Evolutionary conservation across 2,797 vertebrate species (phyloP).

Genomic region (Siniperca obscura): DNA sequence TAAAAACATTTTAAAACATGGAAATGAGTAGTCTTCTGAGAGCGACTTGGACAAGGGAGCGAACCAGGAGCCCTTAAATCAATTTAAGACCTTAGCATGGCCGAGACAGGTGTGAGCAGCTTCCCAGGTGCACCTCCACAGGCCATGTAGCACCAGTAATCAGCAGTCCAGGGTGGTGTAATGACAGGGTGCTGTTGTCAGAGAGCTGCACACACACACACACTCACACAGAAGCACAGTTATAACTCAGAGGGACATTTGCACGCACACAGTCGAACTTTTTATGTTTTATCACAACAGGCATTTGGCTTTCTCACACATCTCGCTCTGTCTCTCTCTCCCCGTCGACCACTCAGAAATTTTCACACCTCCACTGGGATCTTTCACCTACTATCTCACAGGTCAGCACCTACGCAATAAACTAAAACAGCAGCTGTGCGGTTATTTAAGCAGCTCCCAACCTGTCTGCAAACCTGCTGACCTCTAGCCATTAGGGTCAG

Average conservation of each 20-base stretch:
- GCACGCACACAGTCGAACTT: slow-evolving; percentile 67
- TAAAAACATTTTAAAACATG: slow-evolving; percentile 71
- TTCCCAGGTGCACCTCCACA: slow-evolving; percentile 80
- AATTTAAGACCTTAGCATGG: slow-evolving; percentile 49
- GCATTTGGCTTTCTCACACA: slow-evolving; percentile 43
- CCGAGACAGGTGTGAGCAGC: slow-evolving; percentile 78
- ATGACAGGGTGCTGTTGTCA: slow-evolving; percentile 77
- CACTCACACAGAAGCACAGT: slow-evolving; percentile 48
- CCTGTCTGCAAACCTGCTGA: slow-evolving; percentile 50
- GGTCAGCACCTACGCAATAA: slow-evolving; percentile 51
- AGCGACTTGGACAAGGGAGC: slow-evolving; percentile 23
- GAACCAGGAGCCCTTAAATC: slow-evolving; percentile 61
- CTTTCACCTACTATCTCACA: slow-evolving; percentile 48
- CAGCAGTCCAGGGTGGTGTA: slow-evolving; percentile 63
- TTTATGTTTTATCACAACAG: slow-evolving; percentile 35
- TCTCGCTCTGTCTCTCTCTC: slow-evolving; percentile 12
- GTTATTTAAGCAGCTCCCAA: slow-evolving; percentile 63
- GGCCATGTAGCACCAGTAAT: slow-evolving; percentile 78
- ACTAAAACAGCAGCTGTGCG: slow-evolving; percentile 67
- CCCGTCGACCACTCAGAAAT: slow-evolving; percentile 33
- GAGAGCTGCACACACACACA: slow-evolving; percentile 44
- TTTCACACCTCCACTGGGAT: slow-evolving; percentile 63
- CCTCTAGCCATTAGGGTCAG: slow-evolving; percentile 30
- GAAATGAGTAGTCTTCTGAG: slow-evolving; percentile 61
- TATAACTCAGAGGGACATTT: slow-evolving; percentile 43